Evolutionary conservation across 2,888 invertebrate genomes (phyloP).

Genomic region (Meganola albula): DNA sequence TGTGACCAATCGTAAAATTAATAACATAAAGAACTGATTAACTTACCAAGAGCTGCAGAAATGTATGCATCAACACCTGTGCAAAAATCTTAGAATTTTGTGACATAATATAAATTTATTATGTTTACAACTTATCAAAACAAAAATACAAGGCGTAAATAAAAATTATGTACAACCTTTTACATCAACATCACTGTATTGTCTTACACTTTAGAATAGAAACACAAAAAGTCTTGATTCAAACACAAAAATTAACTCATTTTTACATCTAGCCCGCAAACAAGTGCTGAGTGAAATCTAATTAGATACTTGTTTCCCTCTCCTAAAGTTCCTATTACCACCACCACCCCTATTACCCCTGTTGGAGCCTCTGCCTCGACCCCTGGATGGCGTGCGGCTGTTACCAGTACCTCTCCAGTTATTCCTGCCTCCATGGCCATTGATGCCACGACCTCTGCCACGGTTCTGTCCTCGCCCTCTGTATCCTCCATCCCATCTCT

Average conservation of each 20-base stretch:
- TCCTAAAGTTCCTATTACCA: slow-evolving; percentile 52
- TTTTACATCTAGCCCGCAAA: slow-evolving; percentile 35
- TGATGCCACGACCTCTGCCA: slow-evolving; percentile 61
- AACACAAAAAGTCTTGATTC: slow-evolving; percentile 48
- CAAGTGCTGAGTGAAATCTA: slow-evolving; percentile 29
- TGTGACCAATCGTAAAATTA: slow-evolving; percentile 31
- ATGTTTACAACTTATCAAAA: slow-evolving; percentile 57
- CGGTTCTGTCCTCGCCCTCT: slow-evolving; percentile 50
- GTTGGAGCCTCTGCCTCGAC: slow-evolving; percentile 34
- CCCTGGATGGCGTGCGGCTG: slow-evolving; percentile 48
- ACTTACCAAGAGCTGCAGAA: slow-evolving; percentile 53
- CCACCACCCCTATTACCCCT: too few relatives aligned
- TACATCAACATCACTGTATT: slow-evolving; percentile 52
- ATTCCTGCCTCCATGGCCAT: slow-evolving; percentile 60
- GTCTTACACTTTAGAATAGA: slow-evolving; percentile 49
- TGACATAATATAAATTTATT: slow-evolving; percentile 63
- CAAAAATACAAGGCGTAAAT: slow-evolving; percentile 65
- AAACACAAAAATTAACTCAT: slow-evolving; percentile 41
- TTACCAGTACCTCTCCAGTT: slow-evolving; percentile 44
- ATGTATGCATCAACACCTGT: slow-evolving; percentile 42
- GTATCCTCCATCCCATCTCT: slow-evolving; percentile 55
- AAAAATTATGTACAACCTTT: slow-evolving; percentile 70
- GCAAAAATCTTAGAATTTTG: slow-evolving; percentile 44
- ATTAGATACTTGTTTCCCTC: slow-evolving; percentile 59
- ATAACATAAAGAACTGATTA: slow-evolving; percentile 43